Base-by-base conservation (phyloP, 2,888 invertebrate species). In the Chelonus formosanus region DNA sequence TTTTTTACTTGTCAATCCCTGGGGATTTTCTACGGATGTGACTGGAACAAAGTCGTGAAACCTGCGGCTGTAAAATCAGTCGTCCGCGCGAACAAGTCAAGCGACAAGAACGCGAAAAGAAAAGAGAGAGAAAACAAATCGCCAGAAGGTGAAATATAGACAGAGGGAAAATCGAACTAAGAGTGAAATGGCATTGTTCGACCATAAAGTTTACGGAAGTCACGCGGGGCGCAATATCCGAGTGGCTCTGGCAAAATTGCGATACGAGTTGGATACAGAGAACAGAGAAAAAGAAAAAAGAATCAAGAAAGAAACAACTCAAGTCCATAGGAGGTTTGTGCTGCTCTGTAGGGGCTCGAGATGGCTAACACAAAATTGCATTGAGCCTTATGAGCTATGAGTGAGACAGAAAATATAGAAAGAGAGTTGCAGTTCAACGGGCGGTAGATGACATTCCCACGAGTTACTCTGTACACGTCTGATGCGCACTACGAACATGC, bases 191-290 rank as follows among this genome's bases (percentile, higher is more conserved):
- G 71, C 59, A 72, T 73, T 71, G 73, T 70, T 70, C 64, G 70
- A 65, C 69, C 73, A 70, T 72, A 72, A 73, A 73, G 69, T 71
- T 70, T 67, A 59, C 68, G 71, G 70, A 73, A 70, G 67, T 71
- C 65, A 68, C 59, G 63, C 61, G 68, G 69, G 69, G 59, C 52
- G 65, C 71, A 70, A 73, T 73, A 73, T 71, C 72, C 68, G 72
- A 70, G 68, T 70, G 67, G 72, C 59, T 67, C 67, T 36, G 62
- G 65, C 58, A 66, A 72, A 73, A 74, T 73, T 70, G 67, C 71
- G 61, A 70, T 5, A 53, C 32, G 43, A 44, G 53, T 20, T 35
- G 50, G 56, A 31, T 36, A 8, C 3, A 20, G 10, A 36, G 53
- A 44, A 10, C 20, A 52, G 34, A 62, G 36, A 32, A 55, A 7